Evolutionary conservation across 2,797 vertebrate species (phyloP).

Genomic region (Rhyacichthys aspro): DNA sequence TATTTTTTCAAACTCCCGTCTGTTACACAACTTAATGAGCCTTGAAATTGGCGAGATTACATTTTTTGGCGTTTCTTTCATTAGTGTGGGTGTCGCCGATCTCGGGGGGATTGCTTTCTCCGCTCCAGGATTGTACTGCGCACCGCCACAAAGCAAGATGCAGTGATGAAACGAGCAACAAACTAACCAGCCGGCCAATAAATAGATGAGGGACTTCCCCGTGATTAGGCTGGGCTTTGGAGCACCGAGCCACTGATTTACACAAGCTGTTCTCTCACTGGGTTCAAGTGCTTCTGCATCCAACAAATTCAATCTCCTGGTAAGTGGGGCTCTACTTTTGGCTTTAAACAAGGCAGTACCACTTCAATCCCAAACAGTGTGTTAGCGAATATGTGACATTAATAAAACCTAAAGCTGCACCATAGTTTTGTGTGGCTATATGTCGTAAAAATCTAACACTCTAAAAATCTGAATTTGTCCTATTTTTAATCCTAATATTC

Average conservation of each 20-base stretch:
- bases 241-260: conserved; percentile 48
- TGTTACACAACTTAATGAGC: conserved; percentile 72
- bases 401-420: no score
- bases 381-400: background rate
- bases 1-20: conserved; percentile 56
- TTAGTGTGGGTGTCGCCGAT: conserved; percentile 48
- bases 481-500: no score
- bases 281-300: conserved; percentile 10
- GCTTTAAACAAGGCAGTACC: conserved; percentile 19
- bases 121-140: conserved; percentile 24
- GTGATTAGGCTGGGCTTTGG: conserved; percentile 30
- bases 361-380: conserved; percentile 2
- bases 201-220: conserved; percentile 53
- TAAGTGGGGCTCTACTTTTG: conserved; percentile 12
- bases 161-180: conserved; percentile 38
- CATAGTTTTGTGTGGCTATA: no score
- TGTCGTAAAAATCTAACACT: no score
- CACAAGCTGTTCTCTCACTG: conserved; percentile 20
- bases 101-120: conserved; percentile 44
- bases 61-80: conserved; percentile 56
- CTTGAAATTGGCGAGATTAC: conserved; percentile 70
- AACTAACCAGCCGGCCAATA: conserved; percentile 44
- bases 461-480: no score
- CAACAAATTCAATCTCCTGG: conserved; percentile 28
- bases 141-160: background rate